Base-by-base conservation (phyloP, 2,888 invertebrate genomes). In the Ormyrus pomaceus region DNA sequence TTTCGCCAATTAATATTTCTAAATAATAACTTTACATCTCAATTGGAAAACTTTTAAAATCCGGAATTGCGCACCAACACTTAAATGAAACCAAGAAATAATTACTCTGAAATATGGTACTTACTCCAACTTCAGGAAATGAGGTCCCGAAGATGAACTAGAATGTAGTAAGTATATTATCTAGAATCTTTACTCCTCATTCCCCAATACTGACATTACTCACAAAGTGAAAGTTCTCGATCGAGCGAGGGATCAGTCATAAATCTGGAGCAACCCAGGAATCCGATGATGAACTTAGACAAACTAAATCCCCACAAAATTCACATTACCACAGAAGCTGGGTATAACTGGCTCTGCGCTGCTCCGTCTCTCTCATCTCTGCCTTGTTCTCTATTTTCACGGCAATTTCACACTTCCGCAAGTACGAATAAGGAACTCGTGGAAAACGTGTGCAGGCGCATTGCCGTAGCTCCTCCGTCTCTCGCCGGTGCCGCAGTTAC, bases 331-430 rank as follows among this genome's bases (percentile, higher is more conserved):
- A 11, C 11, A 46, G 10, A 6, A 13, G 34, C 53, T n/a, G 46
- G 58, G 72, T 13, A 19, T 77, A 77, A 77, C 72, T 72, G 61
- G 78, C 65, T 65, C 62, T 10, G 2, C 34, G 34, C 4, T 3
- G 10, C 50, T 46, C n/a, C 6, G 46, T 45, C 19, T 51, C 70
- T 70, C 34, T 69, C 13, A 1, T 34, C 53, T 72, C 10, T 53
- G 13, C 11, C 78, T 62, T 73, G 73, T 79, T 73, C 78, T 79
- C 72, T 68, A 72, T 78, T 72, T 78, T 78, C 78, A 69, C 62
- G 68, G 78, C 69, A 79, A 79, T 79, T 79, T 79, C 78, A 79
- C 78, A 79, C 78, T 62, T 79, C 73, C 78, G 62, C 78, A 79
- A 79, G 62, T 79, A 73, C 78, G 73, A 79, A 69, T 73, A 79